Percentiles rank a stretch among this genome's conserved stretches.
Evolutionary conservation across 2,113 vertebrate genomes (phyloP).

Genomic region (Dendropsophus ebraccatus): DNA sequence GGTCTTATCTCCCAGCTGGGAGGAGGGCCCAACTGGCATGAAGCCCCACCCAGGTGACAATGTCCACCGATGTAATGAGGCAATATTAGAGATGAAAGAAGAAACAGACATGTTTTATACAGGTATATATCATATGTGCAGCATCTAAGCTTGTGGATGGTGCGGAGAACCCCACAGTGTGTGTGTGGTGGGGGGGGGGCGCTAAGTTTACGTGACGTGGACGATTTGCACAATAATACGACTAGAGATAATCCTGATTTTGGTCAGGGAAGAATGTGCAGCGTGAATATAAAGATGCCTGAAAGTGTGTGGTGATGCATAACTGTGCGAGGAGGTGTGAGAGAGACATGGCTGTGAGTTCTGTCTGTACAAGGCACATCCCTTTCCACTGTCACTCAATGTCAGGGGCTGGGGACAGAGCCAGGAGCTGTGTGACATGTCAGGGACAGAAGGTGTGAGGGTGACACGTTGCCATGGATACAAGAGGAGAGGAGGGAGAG

Average conservation of each 20-base stretch:
- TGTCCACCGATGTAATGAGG: too few species aligned
- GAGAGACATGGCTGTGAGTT: slow-evolving; percentile 29
- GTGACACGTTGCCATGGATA: slow-evolving; percentile 58
- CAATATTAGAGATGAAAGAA: too few species aligned
- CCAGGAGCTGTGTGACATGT: slow-evolving; percentile 60
- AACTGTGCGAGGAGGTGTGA: not conserved
- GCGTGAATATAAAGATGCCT: slow-evolving; percentile 14
- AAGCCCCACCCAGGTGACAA: too few species aligned
- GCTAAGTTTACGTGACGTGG: not conserved
- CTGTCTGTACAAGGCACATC: slow-evolving; percentile 36
- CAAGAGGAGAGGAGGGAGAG: slow-evolving; percentile 38
- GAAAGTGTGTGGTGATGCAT: slow-evolving; percentile 16
- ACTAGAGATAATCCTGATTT: not conserved
- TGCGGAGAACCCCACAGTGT: too few species aligned
- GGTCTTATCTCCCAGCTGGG: too few species aligned
- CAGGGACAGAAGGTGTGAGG: slow-evolving; percentile 60
- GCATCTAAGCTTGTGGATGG: too few species aligned
- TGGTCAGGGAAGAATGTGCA: not conserved
- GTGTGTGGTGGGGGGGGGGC: too few species aligned
- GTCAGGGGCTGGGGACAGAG: slow-evolving; percentile 59
- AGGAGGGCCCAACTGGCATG: too few species aligned
- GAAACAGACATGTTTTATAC: too few species aligned
- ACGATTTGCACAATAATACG: not conserved
- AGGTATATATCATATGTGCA: too few species aligned
- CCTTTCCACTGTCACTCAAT: slow-evolving; percentile 55